phyloP scores from a whole-genome alignment of 1,140 invertebrate species.

The Pseudomyrmex pallidus region DNA sequence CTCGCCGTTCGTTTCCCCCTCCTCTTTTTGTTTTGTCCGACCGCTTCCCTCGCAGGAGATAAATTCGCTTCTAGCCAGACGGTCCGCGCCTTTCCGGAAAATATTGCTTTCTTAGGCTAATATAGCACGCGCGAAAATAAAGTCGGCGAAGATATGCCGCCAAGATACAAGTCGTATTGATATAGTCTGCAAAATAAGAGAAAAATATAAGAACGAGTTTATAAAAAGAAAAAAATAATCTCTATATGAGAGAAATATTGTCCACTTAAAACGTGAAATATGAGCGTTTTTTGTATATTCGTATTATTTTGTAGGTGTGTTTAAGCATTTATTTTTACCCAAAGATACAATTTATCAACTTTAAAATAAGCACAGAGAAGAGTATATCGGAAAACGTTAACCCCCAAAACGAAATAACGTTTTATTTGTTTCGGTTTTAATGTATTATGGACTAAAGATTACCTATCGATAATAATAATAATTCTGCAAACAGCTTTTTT shows the following conservation, averaged over 20 bases:
- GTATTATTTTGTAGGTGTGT: too few species aligned
- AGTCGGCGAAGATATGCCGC: constrained; percentile 3
- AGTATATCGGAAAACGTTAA: neutral
- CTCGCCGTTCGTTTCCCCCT: neutral
- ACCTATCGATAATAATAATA: constrained; percentile 64
- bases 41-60: neutral
- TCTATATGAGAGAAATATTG: too few species aligned
- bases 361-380: neutral
- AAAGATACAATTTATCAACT: neutral
- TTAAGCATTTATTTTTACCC: too few species aligned
- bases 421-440: constrained; percentile 5
- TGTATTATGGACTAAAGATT: constrained; percentile 39
- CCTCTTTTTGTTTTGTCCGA: constrained; percentile 1
- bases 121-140: constrained; percentile 47
- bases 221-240: neutral
- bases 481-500: constrained; percentile 28
- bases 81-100: constrained; percentile 34
- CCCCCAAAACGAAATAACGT: neutral
- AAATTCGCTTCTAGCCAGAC: constrained; percentile 20
- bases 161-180: constrained; percentile 4
- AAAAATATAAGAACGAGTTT: neutral
- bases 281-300: too few species aligned
- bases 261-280: too few species aligned
- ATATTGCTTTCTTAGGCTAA: constrained; percentile 55
- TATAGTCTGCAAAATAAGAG: neutral